Base-by-base conservation (phyloP, 2,113 vertebrate genomes). In the Galeopterus variegatus region DNA sequence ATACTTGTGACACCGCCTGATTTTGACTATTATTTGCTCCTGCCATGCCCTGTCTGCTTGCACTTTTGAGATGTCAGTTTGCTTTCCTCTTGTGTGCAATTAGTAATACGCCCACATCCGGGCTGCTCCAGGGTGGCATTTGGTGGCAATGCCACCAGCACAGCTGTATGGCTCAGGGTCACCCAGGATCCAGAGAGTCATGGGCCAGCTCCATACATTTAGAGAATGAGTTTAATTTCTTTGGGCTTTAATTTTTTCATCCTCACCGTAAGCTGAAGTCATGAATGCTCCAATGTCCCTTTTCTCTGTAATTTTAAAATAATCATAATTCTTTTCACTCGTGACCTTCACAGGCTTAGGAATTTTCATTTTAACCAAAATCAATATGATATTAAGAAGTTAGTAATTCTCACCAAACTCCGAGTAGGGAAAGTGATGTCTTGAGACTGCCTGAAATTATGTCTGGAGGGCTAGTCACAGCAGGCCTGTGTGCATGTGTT, bases 391-490 rank as follows among this genome's bases (percentile, higher is more conserved):
- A 17, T 85, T 67, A 48, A 62, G 52, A n/a, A 56, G 62, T 79
- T 36, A 28, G 17, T 18, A 5, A 19, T 82, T 54, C n/a, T 75
- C 96, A 69, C n/a, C n/a, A 26, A 14, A 28, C 18, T 0, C 0
- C 54, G 90, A 88, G 31, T 94, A 23, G 26, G 10, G 0, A 0
- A 62, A 60, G 69, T 92, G 14, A 36, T 70, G 21, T 41, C 14
- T 58, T 60, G 41, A 0, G 0, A 36, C 77, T 54, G 24, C 41
- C 41, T 41, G 41, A 41, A 41, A 41, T 41, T 41, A 41, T 88
- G 76, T 95, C 95, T 85, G 50, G n/a, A 95, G 86, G 54, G 85
- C 84, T 85, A 87, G 50, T 36, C 84, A 50, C 85, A 65, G 62
- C 76, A 88, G 76, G 75, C 81, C 31, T 36, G 17, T 72, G 70